Conservation (phyloP, 64 coral and sea anemone species). For the Anthopleura sola region DNA sequence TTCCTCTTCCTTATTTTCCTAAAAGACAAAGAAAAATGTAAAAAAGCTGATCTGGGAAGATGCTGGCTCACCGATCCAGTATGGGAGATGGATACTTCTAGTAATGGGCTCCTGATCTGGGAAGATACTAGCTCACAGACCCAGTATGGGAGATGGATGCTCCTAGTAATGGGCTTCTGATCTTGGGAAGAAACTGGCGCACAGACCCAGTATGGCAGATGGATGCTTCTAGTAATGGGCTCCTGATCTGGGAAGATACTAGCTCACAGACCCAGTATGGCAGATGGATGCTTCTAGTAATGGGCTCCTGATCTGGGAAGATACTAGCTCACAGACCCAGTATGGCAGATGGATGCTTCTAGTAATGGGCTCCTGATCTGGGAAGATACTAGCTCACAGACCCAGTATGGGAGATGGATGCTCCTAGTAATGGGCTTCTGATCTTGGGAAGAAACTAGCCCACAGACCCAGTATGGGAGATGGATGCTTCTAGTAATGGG, state of each 20-base stretch:
- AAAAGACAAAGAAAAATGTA: neutral
- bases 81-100: no score
- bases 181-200: no score
- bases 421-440: neutral
- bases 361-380: neutral
- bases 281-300: neutral
- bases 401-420: slow-evolving; percentile 17
- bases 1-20: neutral
- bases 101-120: no score
- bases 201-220: no score
- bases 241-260: neutral
- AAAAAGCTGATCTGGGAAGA: neutral
- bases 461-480: slow-evolving; percentile 36
- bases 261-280: no score
- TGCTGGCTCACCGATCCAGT: no score
- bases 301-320: slow-evolving; percentile 27
- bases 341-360: neutral
- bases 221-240: neutral
- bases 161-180: no score
- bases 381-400: slow-evolving; percentile 5
- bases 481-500: slow-evolving; percentile 1
- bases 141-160: no score
- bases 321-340: slow-evolving; percentile 27
- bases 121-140: no score
- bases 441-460: neutral